Percentiles rank a stretch among this genome's conserved stretches.
Conservation (phyloP, 2,113 vertebrate genomes). For the Elaphurus davidianus region DNA sequence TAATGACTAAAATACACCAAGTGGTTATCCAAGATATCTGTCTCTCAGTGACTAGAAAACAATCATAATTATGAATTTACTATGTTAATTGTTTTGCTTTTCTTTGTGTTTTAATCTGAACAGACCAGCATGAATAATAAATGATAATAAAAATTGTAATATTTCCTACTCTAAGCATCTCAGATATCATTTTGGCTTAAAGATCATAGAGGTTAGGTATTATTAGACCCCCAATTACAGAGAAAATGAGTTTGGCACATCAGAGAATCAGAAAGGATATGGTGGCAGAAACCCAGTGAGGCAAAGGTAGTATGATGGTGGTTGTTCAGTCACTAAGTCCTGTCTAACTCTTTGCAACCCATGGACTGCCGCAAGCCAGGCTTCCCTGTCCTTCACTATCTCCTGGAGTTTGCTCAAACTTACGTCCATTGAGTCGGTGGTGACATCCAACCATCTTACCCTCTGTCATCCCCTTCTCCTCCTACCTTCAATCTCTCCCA, state of each 20-base stretch:
- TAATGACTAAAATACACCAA: constrained; percentile 34
- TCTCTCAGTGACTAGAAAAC: neutral
- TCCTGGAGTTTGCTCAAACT: neutral
- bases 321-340: neutral
- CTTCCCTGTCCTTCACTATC: neutral
- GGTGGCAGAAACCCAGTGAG: neutral
- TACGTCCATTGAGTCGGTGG: accelerated
- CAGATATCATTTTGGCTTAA: neutral
- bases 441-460: neutral
- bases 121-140: neutral
- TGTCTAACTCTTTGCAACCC: neutral
- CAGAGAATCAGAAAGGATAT: neutral
- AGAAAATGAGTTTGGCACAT: neutral
- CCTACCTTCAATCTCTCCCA: neutral
- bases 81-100: neutral
- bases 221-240: neutral
- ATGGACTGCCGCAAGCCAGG: neutral
- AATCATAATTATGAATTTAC: neutral
- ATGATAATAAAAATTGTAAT: neutral
- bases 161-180: neutral
- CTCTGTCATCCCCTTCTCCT: neutral
- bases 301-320: neutral
- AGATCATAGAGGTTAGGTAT: neutral
- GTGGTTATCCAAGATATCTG: neutral
- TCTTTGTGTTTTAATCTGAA: neutral